Evolutionary conservation across 2,888 invertebrate genomes (phyloP), one percentile per base, ranked within the genome.

Genomic region (Eledona agricola): DNA sequence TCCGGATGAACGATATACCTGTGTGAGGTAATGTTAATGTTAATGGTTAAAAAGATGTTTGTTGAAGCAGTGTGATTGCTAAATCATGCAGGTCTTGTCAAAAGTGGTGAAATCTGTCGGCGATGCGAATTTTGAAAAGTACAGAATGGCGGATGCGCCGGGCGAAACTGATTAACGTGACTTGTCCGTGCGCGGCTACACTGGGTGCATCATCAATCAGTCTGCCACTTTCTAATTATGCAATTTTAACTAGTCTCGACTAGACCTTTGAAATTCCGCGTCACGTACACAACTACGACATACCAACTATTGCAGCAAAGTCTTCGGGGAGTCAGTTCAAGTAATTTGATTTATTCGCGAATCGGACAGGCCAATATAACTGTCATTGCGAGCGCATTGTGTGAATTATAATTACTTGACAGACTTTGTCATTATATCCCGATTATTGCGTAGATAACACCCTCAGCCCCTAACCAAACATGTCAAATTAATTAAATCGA

Each of bases 291-390:
- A 23, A 35, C 55, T 32, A 47, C 50, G 40, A 54, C 46, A 50
- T 50, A 49, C 51, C 57, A 56, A 56, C 60, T 60, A 56, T 28
- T 56, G 56, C 58, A 60, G 53, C 56, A 47, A 51, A 52, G 58
- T 54, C 58, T 51, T 47, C 42, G 11, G 56, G 55, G 50, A 54
- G 25, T 23, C 51, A 56, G 59, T 55, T 57, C 59, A 35, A 50
- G 55, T 62, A 62, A 62, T 62, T 58, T 55, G 61, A 59, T 62
- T 62, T 62, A 59, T 58, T 56, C 55, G 53, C 47, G 49, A 46
- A 51, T 55, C 51, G 59, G 59, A 59, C 58, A 55, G 57, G 46
- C 55, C 52, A 58, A 62, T 59, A 59, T 57, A 58, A 59, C 56
- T 59, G 61, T 59, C 61, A 57, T 43, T 59, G 37, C 22, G 46